Evolutionary conservation across 1,140 invertebrate genomes (phyloP).

Genomic region (Onthophagus taurus): DNA sequence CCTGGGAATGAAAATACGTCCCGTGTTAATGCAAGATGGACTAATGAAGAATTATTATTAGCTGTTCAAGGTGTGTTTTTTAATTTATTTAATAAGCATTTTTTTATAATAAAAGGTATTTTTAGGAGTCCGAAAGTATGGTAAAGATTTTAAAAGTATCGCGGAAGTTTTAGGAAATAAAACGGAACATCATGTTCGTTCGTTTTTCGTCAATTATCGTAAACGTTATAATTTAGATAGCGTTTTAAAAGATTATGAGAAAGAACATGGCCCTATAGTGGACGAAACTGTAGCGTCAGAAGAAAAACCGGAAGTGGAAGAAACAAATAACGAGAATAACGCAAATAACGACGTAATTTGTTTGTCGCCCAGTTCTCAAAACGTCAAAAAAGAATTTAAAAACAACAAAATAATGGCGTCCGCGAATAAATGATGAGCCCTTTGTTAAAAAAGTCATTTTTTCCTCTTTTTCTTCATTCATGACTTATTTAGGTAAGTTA

Average conservation of each 20-base stretch:
- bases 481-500: too few relatives aligned
- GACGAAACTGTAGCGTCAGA: slow-evolving; percentile 23
- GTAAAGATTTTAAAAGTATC: slow-evolving; percentile 92
- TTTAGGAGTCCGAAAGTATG: slow-evolving; percentile 90
- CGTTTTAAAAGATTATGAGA: slow-evolving; percentile 80
- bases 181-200: slow-evolving; percentile 82
- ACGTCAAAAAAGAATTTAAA: slow-evolving; percentile 31
- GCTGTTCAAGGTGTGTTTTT: slow-evolving; percentile 89
- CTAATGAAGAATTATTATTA: slow-evolving; percentile 81
- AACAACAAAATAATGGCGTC: slow-evolving; percentile 30
- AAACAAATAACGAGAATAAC: slow-evolving; percentile 27
- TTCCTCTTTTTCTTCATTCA: too few relatives aligned
- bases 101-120: too few relatives aligned
- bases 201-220: slow-evolving; percentile 85
- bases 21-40: slow-evolving; percentile 59
- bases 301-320: slow-evolving; percentile 28
- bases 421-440: too few relatives aligned
- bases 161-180: slow-evolving; percentile 93
- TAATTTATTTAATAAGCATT: slow-evolving; percentile 33
- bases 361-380: slow-evolving; percentile 28
- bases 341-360: slow-evolving; percentile 33
- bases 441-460: too few relatives aligned
- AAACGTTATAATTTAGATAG: slow-evolving; percentile 84
- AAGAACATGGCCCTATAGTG: slow-evolving; percentile 50
- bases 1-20: slow-evolving; percentile 36